phyloP scores from a whole-genome alignment of 2,888 invertebrate genomes.

The Trachelus stipa region DNA sequence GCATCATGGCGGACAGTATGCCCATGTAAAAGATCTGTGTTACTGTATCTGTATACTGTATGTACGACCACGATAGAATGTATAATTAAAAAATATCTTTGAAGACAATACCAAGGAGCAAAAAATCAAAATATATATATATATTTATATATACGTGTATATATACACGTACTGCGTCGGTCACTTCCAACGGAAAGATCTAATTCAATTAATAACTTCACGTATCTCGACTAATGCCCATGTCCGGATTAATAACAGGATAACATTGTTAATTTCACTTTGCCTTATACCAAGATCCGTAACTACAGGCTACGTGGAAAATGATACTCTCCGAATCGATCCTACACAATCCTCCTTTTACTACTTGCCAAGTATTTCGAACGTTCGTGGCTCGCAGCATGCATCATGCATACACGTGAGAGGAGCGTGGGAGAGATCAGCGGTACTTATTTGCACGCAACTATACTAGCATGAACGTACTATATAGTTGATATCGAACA shows the following conservation, averaged over 20 bases:
- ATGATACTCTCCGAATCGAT: too few relatives aligned
- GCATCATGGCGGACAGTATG: background rate
- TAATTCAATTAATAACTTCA: slow-evolving; percentile 3
- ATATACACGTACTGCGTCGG: background rate
- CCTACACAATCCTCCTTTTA: slow-evolving; percentile 4
- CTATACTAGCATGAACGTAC: too few relatives aligned
- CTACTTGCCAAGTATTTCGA: slow-evolving; percentile 12
- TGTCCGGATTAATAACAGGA: slow-evolving; percentile 50
- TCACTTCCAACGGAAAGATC: background rate
- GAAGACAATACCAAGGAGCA: slow-evolving; percentile 6
- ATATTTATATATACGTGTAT: background rate
- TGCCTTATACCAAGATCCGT: slow-evolving; percentile 5
- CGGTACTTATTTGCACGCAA: too few relatives aligned
- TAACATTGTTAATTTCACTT: slow-evolving; percentile 48
- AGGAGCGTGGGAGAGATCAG: too few relatives aligned
- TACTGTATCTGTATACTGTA: too few relatives aligned
- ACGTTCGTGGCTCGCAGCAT: too few relatives aligned
- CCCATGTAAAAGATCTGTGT: too few relatives aligned
- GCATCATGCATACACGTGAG: too few relatives aligned
- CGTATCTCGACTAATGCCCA: background rate
- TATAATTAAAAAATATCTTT: too few relatives aligned
- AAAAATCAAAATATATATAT: slow-evolving; percentile 17
- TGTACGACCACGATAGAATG: too few relatives aligned
- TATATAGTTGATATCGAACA: too few relatives aligned
- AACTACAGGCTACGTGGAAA: too few relatives aligned